Base-by-base conservation (phyloP, 2,888 invertebrate species). In the Alcis repandata region DNA sequence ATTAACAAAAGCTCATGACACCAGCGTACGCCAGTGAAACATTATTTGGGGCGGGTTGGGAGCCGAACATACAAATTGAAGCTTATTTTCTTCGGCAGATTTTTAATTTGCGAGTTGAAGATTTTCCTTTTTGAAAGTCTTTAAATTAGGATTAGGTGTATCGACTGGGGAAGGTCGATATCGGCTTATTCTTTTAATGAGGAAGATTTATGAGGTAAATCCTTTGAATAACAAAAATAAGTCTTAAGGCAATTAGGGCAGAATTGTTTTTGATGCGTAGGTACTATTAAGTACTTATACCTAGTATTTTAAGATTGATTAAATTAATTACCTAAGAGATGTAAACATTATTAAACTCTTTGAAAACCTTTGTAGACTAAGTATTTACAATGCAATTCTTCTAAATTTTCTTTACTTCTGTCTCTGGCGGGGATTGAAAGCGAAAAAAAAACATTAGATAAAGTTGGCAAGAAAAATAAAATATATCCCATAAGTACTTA, bases 181-280 rank as follows among this genome's bases (percentile, higher is more conserved):
- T 45, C 20, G 45, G 45, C 19, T 45, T 45, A 20, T 45, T 45
- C 20, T 20, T 45, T 45, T 43, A 43, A 43, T 19, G 43, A 43
- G 11, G 17, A 2, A 11, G 0, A 20, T 10, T 43, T 19, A 19
- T 43, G 17, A 15, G 43, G 2, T 2, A 19, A 43, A 19, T 43
- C 43, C 43, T 43, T 43, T 19, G 9, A n/a, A 40, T n/a, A n/a
- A n/a, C 3, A 40, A 40, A 20, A 4, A 43, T 11, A 43, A 2
- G 19, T 10, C 6, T 13, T 27, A 1, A 13, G 11, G 15, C 9
- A 36, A 15, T 46, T 10, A 52, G 46, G 52, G 17, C 32, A 27
- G 6, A 27, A 27, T 27, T 27, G 27, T 27, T 27, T 27, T 27
- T 4, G 27, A 27, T 6, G 6, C 27, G 2, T 27, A n/a, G n/a